Base-by-base conservation (phyloP, 2,797 vertebrate genomes). In the Limosa lapponica region DNA sequence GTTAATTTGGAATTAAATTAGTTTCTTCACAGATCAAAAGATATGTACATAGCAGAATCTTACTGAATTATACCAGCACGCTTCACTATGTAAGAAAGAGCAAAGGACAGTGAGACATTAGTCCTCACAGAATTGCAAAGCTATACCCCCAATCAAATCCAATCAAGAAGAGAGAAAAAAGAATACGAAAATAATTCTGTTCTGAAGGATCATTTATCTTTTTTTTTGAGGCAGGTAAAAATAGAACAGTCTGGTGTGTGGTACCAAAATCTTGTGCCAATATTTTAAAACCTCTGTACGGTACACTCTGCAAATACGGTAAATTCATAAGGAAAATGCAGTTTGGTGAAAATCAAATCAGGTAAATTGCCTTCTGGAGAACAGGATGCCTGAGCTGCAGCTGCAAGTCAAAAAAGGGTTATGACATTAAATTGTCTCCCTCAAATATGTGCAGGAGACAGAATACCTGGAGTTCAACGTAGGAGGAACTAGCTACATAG, bases 1-100 rank as follows among this genome's bases (percentile, higher is more conserved):
- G 93, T 90, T 97, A 96, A 97, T 96, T 93, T 95, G 75, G 81
- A 97, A 93, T 90, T 89, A 96, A 95, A 96, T 97, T 93, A 93
- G 85, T 88, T 96, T 95, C 78, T 92, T 91, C 41, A 83, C 89
- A 96, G 93, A 95, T 95, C 94, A 96, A 82, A 93, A 93, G 87
- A 92, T 82, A 85, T 8, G 91, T 92, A 86, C 89, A 41, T 69
- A 95, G 87, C 77, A 95, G 87, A 92, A 89, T 81, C 71, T 93
- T 83, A 93, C 5, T 93, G 92, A 93, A 96, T 96, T 96, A 95
- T 65, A 73, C 52, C 69, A 85, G 51, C 16, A 10, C 27, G 57
- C 62, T 91, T 80, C 71, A 65, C 65, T 62, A 17, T 89, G 64
- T 89, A 59, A 87, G 55, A 91, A 67, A 78, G 89, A 90, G 88